phyloP scores from a whole-genome alignment of 2,113 vertebrate genomes.

The Tylochromis polylepis region DNA sequence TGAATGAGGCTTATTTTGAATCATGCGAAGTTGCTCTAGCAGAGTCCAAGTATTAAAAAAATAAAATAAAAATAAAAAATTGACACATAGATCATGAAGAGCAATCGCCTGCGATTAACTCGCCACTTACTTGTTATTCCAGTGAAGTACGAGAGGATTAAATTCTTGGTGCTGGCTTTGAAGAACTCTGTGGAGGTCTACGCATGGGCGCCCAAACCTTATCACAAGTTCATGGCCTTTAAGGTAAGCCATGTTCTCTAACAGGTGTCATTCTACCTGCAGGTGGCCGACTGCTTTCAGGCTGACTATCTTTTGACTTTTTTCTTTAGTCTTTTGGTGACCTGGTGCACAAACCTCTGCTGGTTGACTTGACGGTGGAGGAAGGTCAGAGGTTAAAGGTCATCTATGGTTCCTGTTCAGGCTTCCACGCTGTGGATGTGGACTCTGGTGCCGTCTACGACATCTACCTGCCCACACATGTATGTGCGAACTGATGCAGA shows the following conservation, averaged over 20 bases:
- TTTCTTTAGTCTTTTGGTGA: conserved; percentile 83
- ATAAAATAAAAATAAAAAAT: not conserved
- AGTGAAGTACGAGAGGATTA: conserved; percentile 93
- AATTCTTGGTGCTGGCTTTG: conserved; percentile 89
- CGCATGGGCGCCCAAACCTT: conserved; percentile 93
- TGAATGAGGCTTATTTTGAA: not conserved
- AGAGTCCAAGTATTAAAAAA: not conserved
- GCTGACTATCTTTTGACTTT: not conserved
- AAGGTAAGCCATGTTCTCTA: conserved; percentile 73
- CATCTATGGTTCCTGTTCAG: conserved; percentile 85
- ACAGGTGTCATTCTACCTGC: not conserved
- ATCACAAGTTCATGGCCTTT: conserved; percentile 94
- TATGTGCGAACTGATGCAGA: conserved; percentile 56
- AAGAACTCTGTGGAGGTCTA: conserved; percentile 92
- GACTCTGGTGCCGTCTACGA: conserved; percentile 91
- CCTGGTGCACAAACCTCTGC: conserved; percentile 84
- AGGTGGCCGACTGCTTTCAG: not conserved
- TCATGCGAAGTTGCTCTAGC: not conserved
- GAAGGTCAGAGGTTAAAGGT: conserved; percentile 90
- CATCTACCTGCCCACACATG: conserved; percentile 89
- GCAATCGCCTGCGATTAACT: not conserved
- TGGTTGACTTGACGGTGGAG: conserved; percentile 87
- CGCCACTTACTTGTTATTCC: not conserved
- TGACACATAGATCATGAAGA: too few relatives aligned
- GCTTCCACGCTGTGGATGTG: conserved; percentile 93